Evolutionary conservation across 2,888 invertebrate genomes (phyloP), one percentile per base, ranked within the genome.

Genomic region (Lasioglossum villosulum): DNA sequence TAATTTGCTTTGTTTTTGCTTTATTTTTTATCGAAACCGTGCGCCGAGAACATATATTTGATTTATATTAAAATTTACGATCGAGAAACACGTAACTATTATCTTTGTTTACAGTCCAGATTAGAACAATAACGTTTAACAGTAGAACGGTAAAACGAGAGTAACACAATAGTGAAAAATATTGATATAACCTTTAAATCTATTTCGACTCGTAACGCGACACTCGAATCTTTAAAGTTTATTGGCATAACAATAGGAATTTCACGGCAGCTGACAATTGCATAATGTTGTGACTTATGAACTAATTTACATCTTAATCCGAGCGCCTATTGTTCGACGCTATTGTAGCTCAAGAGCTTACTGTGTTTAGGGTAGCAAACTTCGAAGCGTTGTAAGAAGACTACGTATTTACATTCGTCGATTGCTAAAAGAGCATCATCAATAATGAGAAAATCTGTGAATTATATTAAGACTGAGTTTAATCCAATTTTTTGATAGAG

Each of bases 251-350:
- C 92, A 91, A 89, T 92, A 78, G 89, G 71, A 63, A 81, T 82
- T 77, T 68, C 68, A 63, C 71, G 34, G 79, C 80, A 80, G 74
- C 83, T 87, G 85, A 86, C 84, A 91, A 91, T 91, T 84, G 89
- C 89, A 87, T 88, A 90, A 91, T 88, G 88, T 90, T 89, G 81
- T 89, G 90, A 91, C 92, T 92, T 92, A 92, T 92, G 91, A 92
- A 93, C 91, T 91, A 89, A 94, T 94, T 94, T 93, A 89, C 93
- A 93, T 93, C 93, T 92, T 91, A 93, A 93, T 91, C 90, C 90
- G 82, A 81, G 80, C 77, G 75, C 74, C 92, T 84, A 93, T 94
- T 94, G 93, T 93, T 90, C 78, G 80, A 75, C 86, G 90, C 93
- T 90, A 93, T 93, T 92, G 92, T 93, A 90, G 86, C 88, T 86